Evolutionary conservation across 1,140 invertebrate species (phyloP).

Genomic region (Popillia japonica): DNA sequence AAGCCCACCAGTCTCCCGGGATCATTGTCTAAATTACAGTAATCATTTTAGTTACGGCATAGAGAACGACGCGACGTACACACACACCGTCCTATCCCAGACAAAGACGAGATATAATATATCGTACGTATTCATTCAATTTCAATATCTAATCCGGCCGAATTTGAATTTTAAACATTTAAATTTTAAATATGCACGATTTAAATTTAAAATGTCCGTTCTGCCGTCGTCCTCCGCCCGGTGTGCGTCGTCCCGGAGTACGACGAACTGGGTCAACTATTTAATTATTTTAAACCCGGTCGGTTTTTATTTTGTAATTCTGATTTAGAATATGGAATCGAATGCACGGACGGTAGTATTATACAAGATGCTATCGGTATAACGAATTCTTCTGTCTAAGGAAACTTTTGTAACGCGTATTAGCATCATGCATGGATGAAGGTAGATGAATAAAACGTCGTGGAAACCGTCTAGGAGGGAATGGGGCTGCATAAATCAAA

Average conservation of each 20-base stretch:
- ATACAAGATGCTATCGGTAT: not conserved
- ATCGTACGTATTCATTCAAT: slow-evolving; percentile 10
- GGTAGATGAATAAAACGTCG: too few species aligned
- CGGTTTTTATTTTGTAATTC: slow-evolving; percentile 7
- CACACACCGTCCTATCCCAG: not conserved
- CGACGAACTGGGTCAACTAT: slow-evolving; percentile 12
- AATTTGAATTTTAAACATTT: slow-evolving; percentile 18
- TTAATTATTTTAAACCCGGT: slow-evolving; percentile 8
- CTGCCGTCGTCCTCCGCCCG: not conserved
- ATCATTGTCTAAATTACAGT: slow-evolving; percentile 11
- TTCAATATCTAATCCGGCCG: slow-evolving; percentile 22
- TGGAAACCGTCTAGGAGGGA: too few species aligned
- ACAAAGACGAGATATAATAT: not conserved
- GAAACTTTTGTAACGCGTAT: not conserved
- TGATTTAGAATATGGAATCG: not conserved
- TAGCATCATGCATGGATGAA: not conserved
- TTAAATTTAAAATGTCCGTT: slow-evolving; percentile 29
- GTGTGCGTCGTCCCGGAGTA: not conserved
- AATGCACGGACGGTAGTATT: not conserved
- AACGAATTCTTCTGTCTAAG: not conserved
- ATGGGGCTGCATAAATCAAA: too few species aligned
- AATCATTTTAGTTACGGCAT: not conserved
- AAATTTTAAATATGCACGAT: slow-evolving; percentile 16
- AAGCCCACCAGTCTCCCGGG: not conserved
- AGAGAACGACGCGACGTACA: not conserved